Evolutionary conservation across 2,888 invertebrate species (phyloP).

Genomic region (Melanostoma scalare): DNA sequence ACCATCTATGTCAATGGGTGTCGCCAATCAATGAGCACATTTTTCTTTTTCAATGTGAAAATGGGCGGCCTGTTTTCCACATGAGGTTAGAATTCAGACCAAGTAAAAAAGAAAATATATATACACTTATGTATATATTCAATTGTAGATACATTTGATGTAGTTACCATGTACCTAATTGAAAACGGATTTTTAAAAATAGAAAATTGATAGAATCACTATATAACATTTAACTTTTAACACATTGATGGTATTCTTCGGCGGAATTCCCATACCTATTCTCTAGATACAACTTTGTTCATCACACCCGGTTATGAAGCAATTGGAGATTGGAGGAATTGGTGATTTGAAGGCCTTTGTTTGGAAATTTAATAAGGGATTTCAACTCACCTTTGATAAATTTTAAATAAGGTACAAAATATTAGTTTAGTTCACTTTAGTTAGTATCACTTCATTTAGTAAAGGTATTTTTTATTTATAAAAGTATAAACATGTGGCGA

Average conservation of each 20-base stretch:
- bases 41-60: conserved; percentile 10
- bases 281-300: neutral
- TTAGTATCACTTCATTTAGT: conserved; percentile 64
- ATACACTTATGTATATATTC: neutral
- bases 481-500: conserved; percentile 67
- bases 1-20: conserved; percentile 17
- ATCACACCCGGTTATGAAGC: neutral
- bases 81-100: conserved; percentile 23
- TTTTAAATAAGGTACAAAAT: conserved; percentile 48
- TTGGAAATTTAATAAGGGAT: neutral
- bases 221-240: neutral
- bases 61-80: conserved; percentile 20
- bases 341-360: neutral
- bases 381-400: conserved; percentile 46
- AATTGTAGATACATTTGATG: too few species aligned
- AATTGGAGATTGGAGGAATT: neutral
- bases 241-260: neutral
- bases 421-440: conserved; percentile 46
- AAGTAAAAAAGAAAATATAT: conserved; percentile 21
- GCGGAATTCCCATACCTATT: conserved; percentile 14
- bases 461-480: conserved; percentile 38
- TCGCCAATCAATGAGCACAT: conserved; percentile 36
- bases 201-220: neutral
- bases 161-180: neutral
- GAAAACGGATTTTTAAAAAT: conserved; percentile 14